A percentile compares a stretch with the other conserved stretches of the same genome.
Evolutionary conservation across 2,797 vertebrate species (phyloP).

Genomic region (Dendrocincla fuliginosa): DNA sequence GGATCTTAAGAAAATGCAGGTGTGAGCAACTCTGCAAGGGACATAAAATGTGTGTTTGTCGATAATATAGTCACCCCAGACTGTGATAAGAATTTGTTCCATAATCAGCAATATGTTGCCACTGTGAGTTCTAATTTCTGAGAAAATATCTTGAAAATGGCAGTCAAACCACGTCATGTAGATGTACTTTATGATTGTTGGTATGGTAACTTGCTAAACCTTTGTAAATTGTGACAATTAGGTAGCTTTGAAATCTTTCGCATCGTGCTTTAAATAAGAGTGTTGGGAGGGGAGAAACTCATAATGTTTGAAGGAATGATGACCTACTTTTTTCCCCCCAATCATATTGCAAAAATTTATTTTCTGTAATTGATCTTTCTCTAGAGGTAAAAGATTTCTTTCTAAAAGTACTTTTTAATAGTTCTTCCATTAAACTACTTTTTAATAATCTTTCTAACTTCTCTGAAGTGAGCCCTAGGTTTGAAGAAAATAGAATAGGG

Average conservation of each 20-base stretch:
- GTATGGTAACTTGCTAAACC: not conserved
- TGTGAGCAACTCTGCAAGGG: not conserved
- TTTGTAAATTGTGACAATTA: not conserved
- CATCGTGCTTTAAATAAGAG: not conserved
- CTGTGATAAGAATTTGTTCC: not conserved
- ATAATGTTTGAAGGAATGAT: not conserved
- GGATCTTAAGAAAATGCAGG: not conserved
- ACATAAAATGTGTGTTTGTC: not conserved
- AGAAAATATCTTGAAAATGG: conserved; percentile 14
- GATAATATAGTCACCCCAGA: not conserved
- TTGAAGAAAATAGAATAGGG: not conserved
- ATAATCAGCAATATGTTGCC: not conserved
- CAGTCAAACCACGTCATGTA: not conserved
- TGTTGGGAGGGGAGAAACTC: no score
- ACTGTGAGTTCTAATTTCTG: not conserved
- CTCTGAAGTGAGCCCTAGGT: not conserved
- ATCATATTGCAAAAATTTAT: not conserved
- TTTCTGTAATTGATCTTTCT: not conserved
- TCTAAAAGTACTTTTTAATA: not conserved
- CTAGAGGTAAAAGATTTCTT: not conserved
- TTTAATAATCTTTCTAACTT: not conserved
- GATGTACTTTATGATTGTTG: conserved; percentile 22
- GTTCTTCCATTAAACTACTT: not conserved
- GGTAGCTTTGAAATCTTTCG: not conserved
- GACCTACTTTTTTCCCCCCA: not conserved